Evolutionary conservation across 2,888 invertebrate genomes (phyloP).

Genomic region (Diabrotica balteata): DNA sequence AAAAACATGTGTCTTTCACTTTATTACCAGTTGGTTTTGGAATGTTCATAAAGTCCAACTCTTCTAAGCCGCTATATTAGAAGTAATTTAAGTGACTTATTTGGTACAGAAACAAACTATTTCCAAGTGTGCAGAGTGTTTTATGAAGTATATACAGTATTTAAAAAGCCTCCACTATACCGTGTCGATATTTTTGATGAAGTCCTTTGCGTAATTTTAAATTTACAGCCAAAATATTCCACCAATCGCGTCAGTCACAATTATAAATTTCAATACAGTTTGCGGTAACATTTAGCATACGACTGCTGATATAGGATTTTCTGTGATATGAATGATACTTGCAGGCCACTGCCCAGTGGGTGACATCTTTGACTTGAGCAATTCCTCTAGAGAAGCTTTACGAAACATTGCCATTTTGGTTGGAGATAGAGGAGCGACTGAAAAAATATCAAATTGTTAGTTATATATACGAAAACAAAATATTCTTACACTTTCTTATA

Average conservation of each 20-base stretch:
- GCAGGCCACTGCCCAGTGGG: slow-evolving; percentile 62
- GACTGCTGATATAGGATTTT: slow-evolving; percentile 80
- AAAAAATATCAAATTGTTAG: slow-evolving; percentile 47
- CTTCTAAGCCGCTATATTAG: no score
- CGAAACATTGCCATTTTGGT: slow-evolving; percentile 73
- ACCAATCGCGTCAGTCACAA: slow-evolving; percentile 19
- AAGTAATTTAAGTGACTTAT: no score
- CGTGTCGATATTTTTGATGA: neutral
- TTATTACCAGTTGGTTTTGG: no score
- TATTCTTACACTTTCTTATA: no score
- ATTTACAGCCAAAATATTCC: slow-evolving; percentile 21
- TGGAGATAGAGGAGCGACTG: slow-evolving; percentile 77
- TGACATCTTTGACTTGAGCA: slow-evolving; percentile 59
- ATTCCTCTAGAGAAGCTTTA: slow-evolving; percentile 67
- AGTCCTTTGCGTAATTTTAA: neutral
- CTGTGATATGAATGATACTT: slow-evolving; percentile 78
- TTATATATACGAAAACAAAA: no score
- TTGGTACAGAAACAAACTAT: no score
- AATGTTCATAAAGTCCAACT: no score
- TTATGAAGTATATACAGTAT: no score
- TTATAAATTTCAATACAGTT: slow-evolving; percentile 54
- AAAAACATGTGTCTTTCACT: no score
- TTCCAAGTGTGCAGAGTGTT: no score
- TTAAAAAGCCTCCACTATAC: no score
- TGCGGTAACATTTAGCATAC: slow-evolving; percentile 67